Conservation (phyloP, 2,113 vertebrate species). For the Pelusios castaneus region DNA sequence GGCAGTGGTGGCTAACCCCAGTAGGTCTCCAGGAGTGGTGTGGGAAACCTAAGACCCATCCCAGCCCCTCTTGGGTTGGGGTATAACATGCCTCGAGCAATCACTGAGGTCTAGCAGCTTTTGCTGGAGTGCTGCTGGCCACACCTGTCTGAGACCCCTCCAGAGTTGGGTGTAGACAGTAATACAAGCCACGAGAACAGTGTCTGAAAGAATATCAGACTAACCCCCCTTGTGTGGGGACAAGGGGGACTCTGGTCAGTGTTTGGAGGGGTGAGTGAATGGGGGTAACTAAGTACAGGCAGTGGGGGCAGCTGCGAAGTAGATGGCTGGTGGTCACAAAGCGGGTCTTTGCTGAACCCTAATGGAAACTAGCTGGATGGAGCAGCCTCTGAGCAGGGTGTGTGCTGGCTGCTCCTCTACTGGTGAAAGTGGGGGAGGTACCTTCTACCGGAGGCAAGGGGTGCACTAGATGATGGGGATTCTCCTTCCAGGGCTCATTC, state of each 20-base stretch:
- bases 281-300: neutral
- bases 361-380: neutral
- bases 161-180: neutral
- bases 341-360: neutral
- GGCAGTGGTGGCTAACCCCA: neutral
- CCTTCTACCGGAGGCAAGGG: neutral
- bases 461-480: neutral
- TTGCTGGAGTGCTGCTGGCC: neutral
- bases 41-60: neutral
- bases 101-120: neutral
- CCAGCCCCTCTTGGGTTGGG: neutral
- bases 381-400: neutral
- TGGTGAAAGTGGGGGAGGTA: neutral
- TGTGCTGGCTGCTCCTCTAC: neutral
- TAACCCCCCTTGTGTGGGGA: no score
- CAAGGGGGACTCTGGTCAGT: neutral
- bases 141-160: no score
- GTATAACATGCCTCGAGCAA: no score
- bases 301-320: neutral
- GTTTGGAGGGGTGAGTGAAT: no score
- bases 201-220: neutral
- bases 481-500: conserved; percentile 37
- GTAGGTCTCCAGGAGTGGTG: neutral
- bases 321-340: neutral
- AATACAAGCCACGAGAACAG: neutral